These are phyloP conservation scores for Parapristionchus giblindavisi DNA, from an alignment of 2,888 invertebrate genomes.

Conservation along the genomic window DNA sequence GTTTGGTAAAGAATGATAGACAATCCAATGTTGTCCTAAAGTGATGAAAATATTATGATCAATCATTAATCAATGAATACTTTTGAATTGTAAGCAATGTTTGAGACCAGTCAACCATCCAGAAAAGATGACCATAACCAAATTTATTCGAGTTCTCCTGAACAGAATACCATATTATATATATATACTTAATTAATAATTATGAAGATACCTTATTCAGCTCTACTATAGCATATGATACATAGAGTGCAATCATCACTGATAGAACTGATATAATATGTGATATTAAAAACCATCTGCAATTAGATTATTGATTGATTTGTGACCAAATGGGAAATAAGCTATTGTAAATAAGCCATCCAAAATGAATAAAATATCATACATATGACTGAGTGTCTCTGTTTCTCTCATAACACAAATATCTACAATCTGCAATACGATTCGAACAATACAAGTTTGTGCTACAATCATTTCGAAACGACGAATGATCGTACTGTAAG, in stretches of 20 bases:
- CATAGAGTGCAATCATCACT: conserved; percentile 10
- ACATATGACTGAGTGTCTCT: conserved; percentile 18
- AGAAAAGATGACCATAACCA: conserved; percentile 7
- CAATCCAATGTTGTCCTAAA: conserved; percentile 13
- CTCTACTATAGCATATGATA: conserved; percentile 18
- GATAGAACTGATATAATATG: conserved; percentile 11
- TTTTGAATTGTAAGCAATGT: conserved; percentile 23
- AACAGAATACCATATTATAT: no score
- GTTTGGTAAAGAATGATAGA: neutral
- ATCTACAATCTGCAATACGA: conserved; percentile 17
- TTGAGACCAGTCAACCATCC: conserved; percentile 30
- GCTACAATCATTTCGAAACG: conserved; percentile 25
- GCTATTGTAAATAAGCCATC: no score
- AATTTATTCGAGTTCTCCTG: conserved; percentile 28
- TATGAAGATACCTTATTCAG: neutral
- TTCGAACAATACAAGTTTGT: conserved; percentile 16
- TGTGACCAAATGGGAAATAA: neutral
- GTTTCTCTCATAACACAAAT: conserved; percentile 24
- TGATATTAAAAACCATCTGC: conserved; percentile 24
- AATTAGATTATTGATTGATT: neutral
- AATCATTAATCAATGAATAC: neutral
- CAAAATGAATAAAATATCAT: neutral
- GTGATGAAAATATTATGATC: neutral
- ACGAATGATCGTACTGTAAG: conserved; percentile 1
- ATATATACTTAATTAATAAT: no score